A percentile compares a stretch with the other conserved stretches of the same genome.
phyloP scores from a whole-genome alignment of 2,888 invertebrate species.

The Protonemura montana region DNA sequence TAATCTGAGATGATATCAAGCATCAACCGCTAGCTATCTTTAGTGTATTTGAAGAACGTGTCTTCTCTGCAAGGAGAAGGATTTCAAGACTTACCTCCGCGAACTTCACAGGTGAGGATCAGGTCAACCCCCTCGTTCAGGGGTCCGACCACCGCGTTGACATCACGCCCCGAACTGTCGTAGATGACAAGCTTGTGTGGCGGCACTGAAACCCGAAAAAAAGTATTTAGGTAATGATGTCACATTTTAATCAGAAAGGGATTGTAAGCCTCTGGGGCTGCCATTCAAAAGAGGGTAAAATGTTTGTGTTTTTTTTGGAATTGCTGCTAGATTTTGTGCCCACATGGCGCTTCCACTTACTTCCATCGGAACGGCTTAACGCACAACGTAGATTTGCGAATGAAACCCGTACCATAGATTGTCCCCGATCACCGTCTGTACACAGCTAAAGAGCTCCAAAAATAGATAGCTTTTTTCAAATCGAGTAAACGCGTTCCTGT shows the following conservation, averaged over 20 bases:
- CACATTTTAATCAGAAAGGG: no score
- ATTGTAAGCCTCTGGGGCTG: no score
- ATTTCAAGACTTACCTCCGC: conserved; percentile 60
- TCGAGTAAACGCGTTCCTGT: background rate
- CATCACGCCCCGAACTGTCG: conserved; percentile 57
- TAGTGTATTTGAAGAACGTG: no score
- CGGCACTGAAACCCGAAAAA: conserved; percentile 56
- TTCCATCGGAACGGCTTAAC: background rate
- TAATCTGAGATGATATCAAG: no score
- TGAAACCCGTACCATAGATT: background rate
- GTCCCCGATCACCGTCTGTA: background rate
- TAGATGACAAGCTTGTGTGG: conserved; percentile 60
- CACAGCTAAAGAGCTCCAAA: background rate
- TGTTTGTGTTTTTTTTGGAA: no score
- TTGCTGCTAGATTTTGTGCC: background rate
- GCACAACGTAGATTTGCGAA: background rate
- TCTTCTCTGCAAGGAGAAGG: no score
- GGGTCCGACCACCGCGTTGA: conserved; percentile 61
- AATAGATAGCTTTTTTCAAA: conserved; percentile 7
- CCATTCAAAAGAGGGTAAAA: no score
- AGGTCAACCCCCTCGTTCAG: conserved; percentile 61
- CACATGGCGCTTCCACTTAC: background rate
- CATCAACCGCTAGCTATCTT: no score
- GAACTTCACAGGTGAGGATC: conserved; percentile 62
- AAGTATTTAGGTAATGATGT: no score